Evolutionary conservation across 2,888 invertebrate genomes (phyloP).

Genomic region (Steinernema carpocapsae): DNA sequence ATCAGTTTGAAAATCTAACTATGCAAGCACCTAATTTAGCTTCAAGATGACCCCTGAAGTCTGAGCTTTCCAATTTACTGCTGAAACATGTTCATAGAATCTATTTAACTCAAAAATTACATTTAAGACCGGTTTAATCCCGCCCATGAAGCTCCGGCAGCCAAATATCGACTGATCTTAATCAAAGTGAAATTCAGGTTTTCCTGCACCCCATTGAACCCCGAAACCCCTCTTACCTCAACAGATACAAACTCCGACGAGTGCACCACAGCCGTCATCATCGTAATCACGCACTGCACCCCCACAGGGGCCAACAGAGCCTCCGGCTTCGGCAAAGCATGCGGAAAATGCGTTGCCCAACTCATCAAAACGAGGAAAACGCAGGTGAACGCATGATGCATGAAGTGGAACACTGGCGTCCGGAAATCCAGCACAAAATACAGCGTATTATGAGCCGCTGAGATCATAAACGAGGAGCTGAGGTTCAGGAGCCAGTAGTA

Average conservation of each 20-base stretch:
- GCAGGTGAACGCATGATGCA: slow-evolving; percentile 59
- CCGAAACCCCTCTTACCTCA: slow-evolving; percentile 50
- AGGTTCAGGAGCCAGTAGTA: slow-evolving; percentile 53
- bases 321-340: not conserved
- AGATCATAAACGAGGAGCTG: slow-evolving; percentile 60
- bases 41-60: too few relatives aligned
- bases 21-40: too few relatives aligned
- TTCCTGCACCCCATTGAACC: too few relatives aligned
- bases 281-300: slow-evolving; percentile 52
- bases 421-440: slow-evolving; percentile 63
- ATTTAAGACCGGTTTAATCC: too few relatives aligned
- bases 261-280: slow-evolving; percentile 56
- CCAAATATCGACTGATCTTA: too few relatives aligned
- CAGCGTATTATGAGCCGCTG: slow-evolving; percentile 66
- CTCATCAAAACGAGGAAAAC: slow-evolving; percentile 46
- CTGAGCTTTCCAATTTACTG: too few relatives aligned
- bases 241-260: slow-evolving; percentile 60
- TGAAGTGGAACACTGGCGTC: slow-evolving; percentile 59
- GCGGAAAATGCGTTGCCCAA: slow-evolving; percentile 39
- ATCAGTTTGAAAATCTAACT: too few relatives aligned
- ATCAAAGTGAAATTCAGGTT: too few relatives aligned
- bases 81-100: too few relatives aligned
- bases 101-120: too few relatives aligned
- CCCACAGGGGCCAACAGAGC: slow-evolving; percentile 38
- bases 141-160: too few relatives aligned